Conservation (phyloP, 1,140 invertebrate genomes). For the Caenorhabditis brenneri region DNA sequence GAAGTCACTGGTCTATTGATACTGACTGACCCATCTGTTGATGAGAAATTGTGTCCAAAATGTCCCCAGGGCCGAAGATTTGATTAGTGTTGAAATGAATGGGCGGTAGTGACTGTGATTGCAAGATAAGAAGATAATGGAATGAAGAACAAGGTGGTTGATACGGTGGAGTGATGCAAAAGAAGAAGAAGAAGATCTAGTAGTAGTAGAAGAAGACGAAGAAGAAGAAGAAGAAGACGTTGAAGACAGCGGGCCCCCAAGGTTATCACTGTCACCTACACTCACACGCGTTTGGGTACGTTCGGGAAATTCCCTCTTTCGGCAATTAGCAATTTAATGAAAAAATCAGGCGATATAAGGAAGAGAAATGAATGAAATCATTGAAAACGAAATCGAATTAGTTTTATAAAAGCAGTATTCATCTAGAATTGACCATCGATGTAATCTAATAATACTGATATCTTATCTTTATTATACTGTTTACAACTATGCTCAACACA, state of each 20-base stretch:
- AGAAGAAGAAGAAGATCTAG: not conserved
- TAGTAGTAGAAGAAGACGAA: not conserved
- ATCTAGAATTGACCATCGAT: too few species aligned
- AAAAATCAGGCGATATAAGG: not conserved
- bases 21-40: not conserved
- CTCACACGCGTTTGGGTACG: constrained; percentile 11
- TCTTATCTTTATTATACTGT: not conserved
- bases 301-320: not conserved
- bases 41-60: constrained; percentile 14
- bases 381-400: not conserved
- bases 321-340: not conserved
- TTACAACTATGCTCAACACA: not conserved
- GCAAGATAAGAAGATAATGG: constrained; percentile 8
- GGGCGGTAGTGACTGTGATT: constrained; percentile 14
- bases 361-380: too few species aligned
- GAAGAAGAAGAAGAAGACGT: not conserved
- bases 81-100: constrained; percentile 30
- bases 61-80: not conserved
- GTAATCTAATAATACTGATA: not conserved
- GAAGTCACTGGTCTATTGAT: constrained; percentile 32
- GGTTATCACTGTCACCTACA: not conserved
- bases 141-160: constrained; percentile 31
- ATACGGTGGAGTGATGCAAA: constrained; percentile 23
- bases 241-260: too few species aligned
- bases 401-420: not conserved